Percentiles rank a stretch among this genome's conserved stretches.
phyloP scores from a whole-genome alignment of 1,140 invertebrate species.

The Drosophila murphyi region DNA sequence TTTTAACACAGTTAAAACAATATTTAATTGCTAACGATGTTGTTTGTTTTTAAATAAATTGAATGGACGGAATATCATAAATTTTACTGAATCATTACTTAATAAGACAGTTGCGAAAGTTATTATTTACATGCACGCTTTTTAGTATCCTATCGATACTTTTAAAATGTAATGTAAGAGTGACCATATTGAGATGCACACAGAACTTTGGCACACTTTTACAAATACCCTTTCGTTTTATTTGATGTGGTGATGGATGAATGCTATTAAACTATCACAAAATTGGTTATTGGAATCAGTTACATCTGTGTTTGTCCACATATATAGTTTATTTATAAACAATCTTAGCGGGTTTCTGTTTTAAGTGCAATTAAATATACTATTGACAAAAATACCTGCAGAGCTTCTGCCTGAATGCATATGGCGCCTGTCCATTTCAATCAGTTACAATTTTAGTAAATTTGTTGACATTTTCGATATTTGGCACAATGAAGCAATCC shows the following conservation, averaged over 20 bases:
- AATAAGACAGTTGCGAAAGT: no score
- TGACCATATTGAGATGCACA: no score
- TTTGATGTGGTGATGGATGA: background rate
- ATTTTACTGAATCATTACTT: no score
- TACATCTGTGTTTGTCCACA: background rate
- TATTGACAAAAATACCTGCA: constrained; percentile 52
- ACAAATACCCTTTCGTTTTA: background rate
- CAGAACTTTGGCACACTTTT: background rate
- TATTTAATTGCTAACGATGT: no score
- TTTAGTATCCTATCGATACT: no score
- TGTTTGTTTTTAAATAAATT: no score
- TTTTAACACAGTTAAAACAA: no score
- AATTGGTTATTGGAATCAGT: background rate
- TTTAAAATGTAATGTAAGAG: no score
- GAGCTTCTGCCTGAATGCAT: constrained; percentile 33
- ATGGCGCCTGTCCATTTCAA: constrained; percentile 54
- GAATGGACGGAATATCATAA: no score
- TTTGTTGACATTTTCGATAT: constrained; percentile 4
- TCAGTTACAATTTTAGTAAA: constrained; percentile 3
- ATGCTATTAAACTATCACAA: background rate
- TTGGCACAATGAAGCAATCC: background rate
- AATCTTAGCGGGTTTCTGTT: background rate
- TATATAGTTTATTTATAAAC: background rate
- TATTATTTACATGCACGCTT: no score
- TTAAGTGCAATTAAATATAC: constrained; percentile 31